Conservation (phyloP, 2,888 invertebrate genomes). For the Pemphredon lugubris region DNA sequence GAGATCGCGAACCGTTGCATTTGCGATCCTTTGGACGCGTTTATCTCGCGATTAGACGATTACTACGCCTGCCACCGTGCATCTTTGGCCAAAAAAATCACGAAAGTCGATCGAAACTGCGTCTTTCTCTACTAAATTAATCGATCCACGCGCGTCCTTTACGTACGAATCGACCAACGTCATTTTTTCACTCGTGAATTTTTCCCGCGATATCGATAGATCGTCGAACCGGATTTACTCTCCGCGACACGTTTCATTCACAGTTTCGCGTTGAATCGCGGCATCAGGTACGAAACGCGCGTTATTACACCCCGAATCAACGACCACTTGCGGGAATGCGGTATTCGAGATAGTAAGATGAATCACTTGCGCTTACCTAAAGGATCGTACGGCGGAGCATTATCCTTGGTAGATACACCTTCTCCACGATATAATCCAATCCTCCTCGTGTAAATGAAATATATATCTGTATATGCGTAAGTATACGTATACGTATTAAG, state of each 20-base stretch:
- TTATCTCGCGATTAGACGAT: neutral
- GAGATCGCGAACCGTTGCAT: constrained; percentile 41
- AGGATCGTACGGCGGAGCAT: constrained; percentile 41
- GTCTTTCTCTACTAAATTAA: no score
- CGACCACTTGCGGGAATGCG: constrained; percentile 27
- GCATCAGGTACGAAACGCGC: neutral
- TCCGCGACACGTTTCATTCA: no score
- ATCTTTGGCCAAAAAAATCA: no score
- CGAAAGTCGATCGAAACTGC: no score
- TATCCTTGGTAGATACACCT: constrained; percentile 43
- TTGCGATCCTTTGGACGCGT: neutral
- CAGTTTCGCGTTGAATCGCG: neutral
- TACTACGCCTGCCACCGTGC: no score
- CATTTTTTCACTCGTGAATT: no score
- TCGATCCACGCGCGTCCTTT: no score
- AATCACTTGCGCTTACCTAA: constrained; percentile 50
- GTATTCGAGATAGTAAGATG: neutral
- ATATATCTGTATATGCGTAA: constrained; percentile 7
- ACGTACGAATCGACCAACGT: no score
- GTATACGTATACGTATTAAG: neutral
- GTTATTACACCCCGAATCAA: neutral
- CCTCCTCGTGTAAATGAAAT: constrained; percentile 23
- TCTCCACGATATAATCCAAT: constrained; percentile 47
- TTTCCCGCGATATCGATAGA: no score
- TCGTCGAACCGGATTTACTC: no score